These are phyloP conservation scores for Metopolophium dirhodum DNA, from an alignment of 1,140 invertebrate species.

Conservation along the genomic window DNA sequence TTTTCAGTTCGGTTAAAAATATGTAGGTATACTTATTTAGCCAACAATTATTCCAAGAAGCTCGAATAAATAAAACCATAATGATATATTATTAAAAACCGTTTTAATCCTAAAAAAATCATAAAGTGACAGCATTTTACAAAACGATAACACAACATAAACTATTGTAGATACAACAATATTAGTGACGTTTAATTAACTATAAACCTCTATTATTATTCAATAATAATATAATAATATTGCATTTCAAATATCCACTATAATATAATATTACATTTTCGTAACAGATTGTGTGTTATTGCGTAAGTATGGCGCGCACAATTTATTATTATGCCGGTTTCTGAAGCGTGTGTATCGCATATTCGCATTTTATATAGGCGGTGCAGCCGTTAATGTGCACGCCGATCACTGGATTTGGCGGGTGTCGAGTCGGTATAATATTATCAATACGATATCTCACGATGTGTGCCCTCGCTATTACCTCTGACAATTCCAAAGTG, in stretches of 20 bases:
- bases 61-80: background rate
- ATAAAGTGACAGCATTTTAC: background rate
- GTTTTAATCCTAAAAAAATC: background rate
- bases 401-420: conserved; percentile 8
- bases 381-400: background rate
- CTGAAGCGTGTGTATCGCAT: background rate
- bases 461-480: background rate
- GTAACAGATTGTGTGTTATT: background rate
- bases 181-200: background rate
- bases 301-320: background rate
- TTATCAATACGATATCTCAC: background rate
- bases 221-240: too few species aligned
- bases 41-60: background rate
- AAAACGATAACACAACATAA: background rate
- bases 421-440: background rate
- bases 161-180: background rate
- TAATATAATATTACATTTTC: background rate
- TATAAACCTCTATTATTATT: background rate
- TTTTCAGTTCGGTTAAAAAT: background rate
- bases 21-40: background rate
- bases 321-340: background rate
- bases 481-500: conserved; percentile 4
- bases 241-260: background rate
- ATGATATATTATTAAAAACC: background rate
- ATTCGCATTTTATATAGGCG: background rate